A percentile compares a stretch with the other conserved stretches of the same genome.
phyloP scores from a whole-genome alignment of 2,113 vertebrate species.

The Axis porcinus region DNA sequence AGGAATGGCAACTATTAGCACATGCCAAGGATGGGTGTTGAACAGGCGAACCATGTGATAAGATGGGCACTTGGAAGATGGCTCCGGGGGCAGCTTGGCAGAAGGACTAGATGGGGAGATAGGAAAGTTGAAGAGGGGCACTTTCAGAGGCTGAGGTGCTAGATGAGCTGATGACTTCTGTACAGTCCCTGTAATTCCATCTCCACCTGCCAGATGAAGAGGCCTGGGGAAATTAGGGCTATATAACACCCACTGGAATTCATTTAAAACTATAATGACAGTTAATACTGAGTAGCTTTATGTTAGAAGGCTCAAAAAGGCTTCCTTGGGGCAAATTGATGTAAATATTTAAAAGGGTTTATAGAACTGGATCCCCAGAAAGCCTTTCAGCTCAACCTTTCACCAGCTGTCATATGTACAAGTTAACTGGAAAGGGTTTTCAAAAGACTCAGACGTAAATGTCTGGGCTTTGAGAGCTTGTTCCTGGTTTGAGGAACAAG shows the following conservation, averaged over 20 bases:
- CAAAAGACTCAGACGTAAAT: not conserved
- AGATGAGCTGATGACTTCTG: not conserved
- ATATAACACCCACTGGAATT: not conserved
- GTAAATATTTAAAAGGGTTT: not conserved
- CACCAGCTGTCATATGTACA: not conserved
- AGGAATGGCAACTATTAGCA: not conserved
- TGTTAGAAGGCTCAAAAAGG: not conserved
- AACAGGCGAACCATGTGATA: not conserved
- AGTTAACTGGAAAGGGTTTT: not conserved
- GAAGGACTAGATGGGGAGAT: not conserved
- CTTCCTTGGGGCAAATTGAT: not conserved
- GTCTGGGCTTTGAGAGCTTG: not conserved
- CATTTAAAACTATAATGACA: not conserved
- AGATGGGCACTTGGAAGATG: not conserved
- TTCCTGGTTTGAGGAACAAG: slow-evolving; percentile 19
- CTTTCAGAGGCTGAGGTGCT: not conserved
- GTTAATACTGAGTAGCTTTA: not conserved
- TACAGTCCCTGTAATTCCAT: not conserved
- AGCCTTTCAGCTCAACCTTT: not conserved
- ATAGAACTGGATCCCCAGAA: not conserved
- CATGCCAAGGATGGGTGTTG: not conserved
- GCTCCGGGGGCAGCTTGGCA: not conserved
- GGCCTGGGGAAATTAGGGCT: not conserved
- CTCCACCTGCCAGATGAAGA: not conserved
- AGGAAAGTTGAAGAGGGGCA: not conserved